Base-by-base conservation (phyloP, 2,888 invertebrate genomes). In the Ornithoptera alexandrae region DNA sequence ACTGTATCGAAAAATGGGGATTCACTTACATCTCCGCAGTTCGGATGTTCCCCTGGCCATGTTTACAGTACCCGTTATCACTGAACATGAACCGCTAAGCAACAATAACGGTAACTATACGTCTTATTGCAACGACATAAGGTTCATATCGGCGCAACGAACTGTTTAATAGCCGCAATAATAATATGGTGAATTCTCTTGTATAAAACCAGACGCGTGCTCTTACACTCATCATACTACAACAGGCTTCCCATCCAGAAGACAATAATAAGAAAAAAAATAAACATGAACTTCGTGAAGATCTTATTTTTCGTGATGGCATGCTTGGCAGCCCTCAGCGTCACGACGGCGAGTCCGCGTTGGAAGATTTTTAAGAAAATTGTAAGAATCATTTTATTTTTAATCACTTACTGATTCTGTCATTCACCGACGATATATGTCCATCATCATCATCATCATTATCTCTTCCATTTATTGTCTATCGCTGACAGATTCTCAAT, bases 341-440 rank as follows among this genome's bases (percentile, higher is more conserved):
- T 78, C 0, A 81, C 82, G 1, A 72, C 74, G 1, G 80, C 79
- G 0, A 81, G 79, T 6, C 84, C 85, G 0, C 82, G 75, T 57
- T 86, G 84, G 84, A 84, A 82, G 50, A 69, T 82, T 0, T 84
- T 85, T 60, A 85, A 84, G 71, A 85, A 81, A 79, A 73, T 85
- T 71, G 85, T 86, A 77, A 84, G 85, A 30, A 46, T 24, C 20
- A 53, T 62, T 62, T 42, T 42, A 18, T 62, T 53, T 53, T 46
- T 12, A 15, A 46, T 46, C 46, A 46, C 30, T 30, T 30, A 30
- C 30, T 30, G 30, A 30, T 30, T 30, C 30, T 3, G 30, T 5
- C 30, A 30, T 30, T 30, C 30, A 30, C 30, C 30, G 4, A 30
- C 3, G 30, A 30, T 30, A 30, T 30, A 30, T 39, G 10, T 39